phyloP scores from a whole-genome alignment of 2,797 vertebrate genomes.

The Calcarius lapponicus region DNA sequence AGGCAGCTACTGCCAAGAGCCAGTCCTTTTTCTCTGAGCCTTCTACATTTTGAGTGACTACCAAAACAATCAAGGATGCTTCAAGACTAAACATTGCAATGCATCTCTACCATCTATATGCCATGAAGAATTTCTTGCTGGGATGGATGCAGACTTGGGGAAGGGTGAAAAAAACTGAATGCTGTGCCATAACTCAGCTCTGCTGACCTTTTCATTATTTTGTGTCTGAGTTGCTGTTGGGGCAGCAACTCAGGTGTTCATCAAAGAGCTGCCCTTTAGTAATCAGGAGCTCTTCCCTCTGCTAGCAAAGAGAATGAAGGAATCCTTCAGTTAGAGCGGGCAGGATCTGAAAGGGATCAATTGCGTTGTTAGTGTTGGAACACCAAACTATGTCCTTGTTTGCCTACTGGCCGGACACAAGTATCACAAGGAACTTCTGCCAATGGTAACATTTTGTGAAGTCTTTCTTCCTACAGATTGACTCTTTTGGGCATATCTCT shows the following conservation, averaged over 20 bases:
- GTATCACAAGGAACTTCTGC: background rate
- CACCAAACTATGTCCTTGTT: background rate
- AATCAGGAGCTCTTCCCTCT: constrained; percentile 39
- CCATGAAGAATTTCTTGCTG: background rate
- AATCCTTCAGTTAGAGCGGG: background rate
- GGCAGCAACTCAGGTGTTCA: background rate
- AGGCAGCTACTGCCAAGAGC: constrained; percentile 8
- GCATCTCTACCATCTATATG: background rate
- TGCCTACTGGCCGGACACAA: background rate
- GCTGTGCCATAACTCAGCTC: background rate
- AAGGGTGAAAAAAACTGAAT: background rate
- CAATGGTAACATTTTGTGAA: background rate
- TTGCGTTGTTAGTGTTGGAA: background rate
- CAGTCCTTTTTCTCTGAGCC: constrained; percentile 1
- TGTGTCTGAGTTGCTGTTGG: background rate
- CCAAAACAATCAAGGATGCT: background rate
- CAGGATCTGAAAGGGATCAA: background rate
- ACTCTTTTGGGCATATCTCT: background rate
- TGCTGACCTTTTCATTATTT: background rate
- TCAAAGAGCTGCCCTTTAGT: constrained; percentile 15
- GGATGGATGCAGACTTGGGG: background rate
- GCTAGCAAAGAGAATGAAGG: background rate
- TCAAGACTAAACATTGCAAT: constrained; percentile 35
- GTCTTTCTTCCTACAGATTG: background rate
- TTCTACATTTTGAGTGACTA: background rate